Percentiles rank a stretch among this genome's conserved stretches.
phyloP scores from a whole-genome alignment of 2,113 vertebrate species.

The Salvelinus sp. region DNA sequence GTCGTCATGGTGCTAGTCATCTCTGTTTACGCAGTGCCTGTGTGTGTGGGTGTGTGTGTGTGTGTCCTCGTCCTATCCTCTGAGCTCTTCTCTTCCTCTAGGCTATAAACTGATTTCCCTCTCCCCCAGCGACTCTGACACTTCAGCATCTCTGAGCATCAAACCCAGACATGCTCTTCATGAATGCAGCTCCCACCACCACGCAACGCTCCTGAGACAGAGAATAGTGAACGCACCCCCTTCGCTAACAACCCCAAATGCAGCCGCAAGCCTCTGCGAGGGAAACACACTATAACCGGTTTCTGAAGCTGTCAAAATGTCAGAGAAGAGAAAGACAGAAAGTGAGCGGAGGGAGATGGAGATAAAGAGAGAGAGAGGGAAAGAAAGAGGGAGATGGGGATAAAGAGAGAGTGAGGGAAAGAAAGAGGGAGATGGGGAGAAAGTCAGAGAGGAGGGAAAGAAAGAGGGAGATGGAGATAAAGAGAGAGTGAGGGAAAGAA shows the following conservation, averaged over 20 bases:
- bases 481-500: too few species aligned
- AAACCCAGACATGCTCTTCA: background rate
- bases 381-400: slow-evolving; percentile 21
- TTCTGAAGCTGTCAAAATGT: background rate
- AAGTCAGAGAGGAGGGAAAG: too few species aligned
- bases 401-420: background rate
- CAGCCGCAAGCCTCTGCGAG: background rate
- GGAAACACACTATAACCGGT: background rate
- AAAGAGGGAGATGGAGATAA: too few species aligned
- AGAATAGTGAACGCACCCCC: background rate
- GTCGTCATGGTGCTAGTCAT: too few species aligned
- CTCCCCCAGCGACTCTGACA: background rate
- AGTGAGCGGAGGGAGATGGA: slow-evolving; percentile 16
- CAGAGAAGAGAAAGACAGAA: background rate
- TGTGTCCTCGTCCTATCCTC: background rate
- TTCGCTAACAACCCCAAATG: background rate
- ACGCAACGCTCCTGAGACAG: background rate
- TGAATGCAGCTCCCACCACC: slow-evolving; percentile 4
- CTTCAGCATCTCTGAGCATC: background rate
- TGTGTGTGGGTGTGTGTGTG: background rate
- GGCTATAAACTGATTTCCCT: background rate
- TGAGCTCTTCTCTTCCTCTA: background rate
- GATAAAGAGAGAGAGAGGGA: slow-evolving; percentile 4
- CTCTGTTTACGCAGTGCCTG: too few species aligned
- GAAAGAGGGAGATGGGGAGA: too few species aligned